Conservation (phyloP, 2,888 invertebrate species). For the Mimumesa dahlbomi region DNA sequence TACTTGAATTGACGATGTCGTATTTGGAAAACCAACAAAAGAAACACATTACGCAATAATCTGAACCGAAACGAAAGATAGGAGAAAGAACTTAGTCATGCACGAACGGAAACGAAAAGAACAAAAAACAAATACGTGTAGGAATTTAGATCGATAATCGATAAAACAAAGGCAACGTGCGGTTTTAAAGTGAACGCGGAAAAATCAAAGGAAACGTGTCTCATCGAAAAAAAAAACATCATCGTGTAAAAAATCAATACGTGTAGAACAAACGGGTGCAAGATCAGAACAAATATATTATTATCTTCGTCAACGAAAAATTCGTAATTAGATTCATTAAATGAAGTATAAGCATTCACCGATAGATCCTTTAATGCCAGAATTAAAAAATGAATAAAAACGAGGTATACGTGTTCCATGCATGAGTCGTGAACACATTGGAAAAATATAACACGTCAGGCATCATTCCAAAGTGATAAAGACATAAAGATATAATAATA, state of each 20-base stretch:
- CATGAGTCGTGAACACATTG: constrained; percentile 29
- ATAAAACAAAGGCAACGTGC: no score
- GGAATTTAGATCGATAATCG: no score
- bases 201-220: not conserved
- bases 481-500: constrained; percentile 46
- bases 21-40: constrained; percentile 28
- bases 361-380: no score
- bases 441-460: constrained; percentile 55
- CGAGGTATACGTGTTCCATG: constrained; percentile 17
- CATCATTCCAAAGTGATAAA: constrained; percentile 63
- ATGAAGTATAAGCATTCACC: not conserved
- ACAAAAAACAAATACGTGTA: no score
- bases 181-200: no score
- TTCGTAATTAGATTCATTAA: not conserved
- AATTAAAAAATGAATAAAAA: constrained; percentile 2
- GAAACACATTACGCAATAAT: no score
- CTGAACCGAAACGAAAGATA: not conserved
- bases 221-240: not conserved
- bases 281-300: no score
- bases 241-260: not conserved
- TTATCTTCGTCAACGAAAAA: not conserved
- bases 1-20: constrained; percentile 70
- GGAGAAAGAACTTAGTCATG: no score
- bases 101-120: not conserved
- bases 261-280: not conserved